These are phyloP conservation scores for Chalcosyrphus nemorum DNA, from an alignment of 2,888 invertebrate genomes.

Conservation along the genomic window DNA sequence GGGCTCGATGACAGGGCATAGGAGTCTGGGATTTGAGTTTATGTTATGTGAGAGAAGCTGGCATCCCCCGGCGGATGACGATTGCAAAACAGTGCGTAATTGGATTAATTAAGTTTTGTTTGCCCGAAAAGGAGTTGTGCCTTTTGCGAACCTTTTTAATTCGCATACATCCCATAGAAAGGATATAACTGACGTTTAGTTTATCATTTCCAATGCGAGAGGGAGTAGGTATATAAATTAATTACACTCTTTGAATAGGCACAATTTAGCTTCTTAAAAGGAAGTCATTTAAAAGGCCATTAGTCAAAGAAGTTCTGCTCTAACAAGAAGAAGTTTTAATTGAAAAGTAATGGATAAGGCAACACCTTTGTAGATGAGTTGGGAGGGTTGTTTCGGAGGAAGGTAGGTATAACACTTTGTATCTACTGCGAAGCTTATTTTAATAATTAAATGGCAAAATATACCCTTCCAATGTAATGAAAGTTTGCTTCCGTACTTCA, in stretches of 20 bases:
- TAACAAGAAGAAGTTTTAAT: not conserved
- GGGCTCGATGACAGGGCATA: slow-evolving; percentile 52
- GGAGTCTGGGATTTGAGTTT: slow-evolving; percentile 23
- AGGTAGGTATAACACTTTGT: too few species aligned
- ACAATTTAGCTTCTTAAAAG: slow-evolving; percentile 48
- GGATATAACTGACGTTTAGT: not conserved
- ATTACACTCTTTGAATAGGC: slow-evolving; percentile 56
- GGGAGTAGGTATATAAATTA: slow-evolving; percentile 37
- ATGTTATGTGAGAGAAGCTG: not conserved
- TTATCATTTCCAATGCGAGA: slow-evolving; percentile 2
- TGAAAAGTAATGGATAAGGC: not conserved
- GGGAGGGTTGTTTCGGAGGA: not conserved
- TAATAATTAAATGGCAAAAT: too few species aligned
- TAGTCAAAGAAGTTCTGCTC: slow-evolving; percentile 7
- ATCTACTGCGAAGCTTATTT: too few species aligned
- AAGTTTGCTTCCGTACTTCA: too few species aligned
- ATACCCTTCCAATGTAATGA: too few species aligned
- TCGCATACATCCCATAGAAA: not conserved
- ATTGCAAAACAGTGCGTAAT: slow-evolving; percentile 59
- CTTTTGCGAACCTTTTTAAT: slow-evolving; percentile 3
- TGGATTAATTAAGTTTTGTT: slow-evolving; percentile 68
- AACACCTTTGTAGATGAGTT: not conserved
- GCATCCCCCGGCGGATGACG: slow-evolving; percentile 11
- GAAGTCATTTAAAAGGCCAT: slow-evolving; percentile 48
- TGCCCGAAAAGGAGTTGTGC: not conserved